phyloP scores from a whole-genome alignment of 2,797 vertebrate genomes.

The Prunella strophiata region DNA sequence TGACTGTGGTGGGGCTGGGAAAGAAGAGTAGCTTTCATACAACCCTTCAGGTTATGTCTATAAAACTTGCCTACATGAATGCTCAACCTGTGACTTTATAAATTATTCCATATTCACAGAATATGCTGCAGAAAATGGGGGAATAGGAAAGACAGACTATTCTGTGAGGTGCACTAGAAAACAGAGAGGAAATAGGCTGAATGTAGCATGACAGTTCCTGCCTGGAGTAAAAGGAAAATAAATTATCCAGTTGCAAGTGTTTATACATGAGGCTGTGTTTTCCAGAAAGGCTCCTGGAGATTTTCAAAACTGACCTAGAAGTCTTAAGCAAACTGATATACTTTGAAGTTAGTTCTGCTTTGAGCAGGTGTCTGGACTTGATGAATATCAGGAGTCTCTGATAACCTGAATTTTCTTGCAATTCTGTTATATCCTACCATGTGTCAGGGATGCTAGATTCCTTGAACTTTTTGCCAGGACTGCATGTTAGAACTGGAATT shows the following conservation, averaged over 20 bases:
- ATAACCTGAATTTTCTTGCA: background rate
- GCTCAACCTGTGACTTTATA: background rate
- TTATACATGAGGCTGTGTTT: background rate
- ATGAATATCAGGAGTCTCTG: background rate
- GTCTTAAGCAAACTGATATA: background rate
- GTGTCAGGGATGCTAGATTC: background rate
- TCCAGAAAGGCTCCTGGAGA: background rate
- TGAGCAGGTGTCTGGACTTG: background rate
- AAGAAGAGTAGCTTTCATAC: background rate
- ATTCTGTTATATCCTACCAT: background rate
- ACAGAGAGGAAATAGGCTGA: background rate
- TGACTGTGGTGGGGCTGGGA: background rate
- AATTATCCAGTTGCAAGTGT: background rate
- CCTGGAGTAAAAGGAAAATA: background rate
- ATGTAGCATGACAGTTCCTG: background rate
- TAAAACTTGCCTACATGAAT: background rate
- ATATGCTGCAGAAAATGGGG: background rate
- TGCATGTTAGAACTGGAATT: background rate
- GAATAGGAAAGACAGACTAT: background rate
- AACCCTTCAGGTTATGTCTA: background rate
- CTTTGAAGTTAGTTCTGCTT: background rate
- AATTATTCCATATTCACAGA: background rate
- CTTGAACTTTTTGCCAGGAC: background rate
- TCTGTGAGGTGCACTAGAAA: background rate
- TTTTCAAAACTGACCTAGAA: background rate